A percentile compares a stretch with the other conserved stretches of the same genome.
Conservation (phyloP, 1,140 invertebrate genomes). For the Drosophila navojoa region DNA sequence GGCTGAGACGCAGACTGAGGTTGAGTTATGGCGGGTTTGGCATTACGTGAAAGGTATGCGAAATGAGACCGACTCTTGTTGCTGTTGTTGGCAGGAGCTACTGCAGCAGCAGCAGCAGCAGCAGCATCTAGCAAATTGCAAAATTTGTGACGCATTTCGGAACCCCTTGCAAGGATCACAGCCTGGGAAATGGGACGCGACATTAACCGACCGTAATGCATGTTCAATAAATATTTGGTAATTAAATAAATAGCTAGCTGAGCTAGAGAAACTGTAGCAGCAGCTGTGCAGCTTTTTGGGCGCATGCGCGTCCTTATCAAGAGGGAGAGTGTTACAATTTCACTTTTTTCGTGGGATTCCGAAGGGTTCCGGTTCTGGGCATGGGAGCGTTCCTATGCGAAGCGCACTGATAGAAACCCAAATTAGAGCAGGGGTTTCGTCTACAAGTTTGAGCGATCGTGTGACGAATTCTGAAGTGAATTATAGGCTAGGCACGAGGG, state of each 20-base stretch:
- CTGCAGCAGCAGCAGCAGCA: conserved; percentile 10
- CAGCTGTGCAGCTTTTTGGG: conserved; percentile 73
- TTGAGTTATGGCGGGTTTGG: conserved; percentile 41
- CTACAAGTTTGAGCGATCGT: conserved; percentile 29
- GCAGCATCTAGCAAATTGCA: conserved; percentile 66
- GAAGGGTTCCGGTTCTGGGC: conserved; percentile 31
- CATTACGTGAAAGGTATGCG: conserved; percentile 47
- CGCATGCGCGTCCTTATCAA: conserved; percentile 24
- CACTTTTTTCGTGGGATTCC: conserved; percentile 71
- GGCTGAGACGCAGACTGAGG: neutral
- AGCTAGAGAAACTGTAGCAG: conserved; percentile 40
- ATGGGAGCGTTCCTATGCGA: conserved; percentile 37
- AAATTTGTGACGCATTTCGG: conserved; percentile 67
- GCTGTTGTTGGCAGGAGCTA: conserved; percentile 11
- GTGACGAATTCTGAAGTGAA: conserved; percentile 19
- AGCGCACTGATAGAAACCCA: conserved; percentile 27
- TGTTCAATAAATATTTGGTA: conserved; percentile 82
- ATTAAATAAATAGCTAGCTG: conserved; percentile 71
- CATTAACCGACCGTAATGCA: conserved; percentile 77
- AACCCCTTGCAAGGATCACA: conserved; percentile 19
- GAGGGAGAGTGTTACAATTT: conserved; percentile 68
- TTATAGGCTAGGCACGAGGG: neutral
- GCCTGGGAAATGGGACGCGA: conserved; percentile 46
- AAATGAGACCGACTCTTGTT: conserved; percentile 38
- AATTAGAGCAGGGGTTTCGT: conserved; percentile 29